Conservation (phyloP, 2,113 vertebrate species). For the Tychaedon coryphoeus region DNA sequence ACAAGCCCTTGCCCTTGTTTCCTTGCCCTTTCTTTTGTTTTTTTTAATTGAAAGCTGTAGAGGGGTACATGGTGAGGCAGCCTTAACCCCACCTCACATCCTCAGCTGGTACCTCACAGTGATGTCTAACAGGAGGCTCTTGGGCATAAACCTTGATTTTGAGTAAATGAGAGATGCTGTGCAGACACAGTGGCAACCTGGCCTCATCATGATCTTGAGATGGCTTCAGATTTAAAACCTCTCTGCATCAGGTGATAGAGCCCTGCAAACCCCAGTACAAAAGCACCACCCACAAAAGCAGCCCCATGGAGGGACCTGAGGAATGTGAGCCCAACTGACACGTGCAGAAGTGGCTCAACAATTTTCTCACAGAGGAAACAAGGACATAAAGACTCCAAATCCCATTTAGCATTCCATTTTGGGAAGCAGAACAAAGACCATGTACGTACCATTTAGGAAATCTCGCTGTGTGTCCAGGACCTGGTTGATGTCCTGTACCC, state of each 20-base stretch:
- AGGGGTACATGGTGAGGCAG: not conserved
- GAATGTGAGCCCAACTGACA: not conserved
- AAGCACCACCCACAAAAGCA: not conserved
- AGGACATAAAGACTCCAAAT: not conserved
- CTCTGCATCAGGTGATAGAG: not conserved
- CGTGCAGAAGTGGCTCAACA: not conserved
- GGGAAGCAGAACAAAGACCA: not conserved
- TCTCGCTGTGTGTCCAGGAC: slow-evolving; percentile 92
- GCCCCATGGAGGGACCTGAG: not conserved
- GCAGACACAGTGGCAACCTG: not conserved
- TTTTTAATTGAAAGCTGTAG: not conserved
- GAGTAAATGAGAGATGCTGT: not conserved
- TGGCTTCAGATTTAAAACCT: not conserved
- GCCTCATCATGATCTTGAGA: not conserved
- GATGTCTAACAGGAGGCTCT: not conserved
- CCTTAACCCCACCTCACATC: not conserved
- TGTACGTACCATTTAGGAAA: slow-evolving; percentile 86
- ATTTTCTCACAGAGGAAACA: not conserved
- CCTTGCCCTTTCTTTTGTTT: not conserved
- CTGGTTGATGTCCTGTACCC: slow-evolving; percentile 90
- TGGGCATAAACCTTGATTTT: not conserved
- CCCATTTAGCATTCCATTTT: not conserved
- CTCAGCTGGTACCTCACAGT: not conserved
- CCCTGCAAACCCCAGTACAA: not conserved
- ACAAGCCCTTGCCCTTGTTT: not conserved